Evolutionary conservation across 1,140 invertebrate species (phyloP).

Genomic region (Ladona fulva): DNA sequence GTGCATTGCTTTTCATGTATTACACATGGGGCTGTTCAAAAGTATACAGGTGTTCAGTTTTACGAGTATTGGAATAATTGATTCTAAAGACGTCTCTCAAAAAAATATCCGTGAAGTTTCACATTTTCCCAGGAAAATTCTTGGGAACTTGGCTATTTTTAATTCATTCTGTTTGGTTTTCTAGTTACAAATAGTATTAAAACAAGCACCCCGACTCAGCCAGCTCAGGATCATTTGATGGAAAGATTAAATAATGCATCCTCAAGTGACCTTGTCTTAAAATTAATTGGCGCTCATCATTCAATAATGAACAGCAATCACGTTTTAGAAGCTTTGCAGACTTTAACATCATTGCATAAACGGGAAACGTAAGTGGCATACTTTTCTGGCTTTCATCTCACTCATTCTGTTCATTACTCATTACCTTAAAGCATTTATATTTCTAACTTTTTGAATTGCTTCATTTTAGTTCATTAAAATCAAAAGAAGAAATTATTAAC

Average conservation of each 20-base stretch:
- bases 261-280: constrained; percentile 12
- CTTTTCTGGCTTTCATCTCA: too few species aligned
- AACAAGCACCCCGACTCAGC: too few species aligned
- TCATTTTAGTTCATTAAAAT: constrained; percentile 22
- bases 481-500: constrained; percentile 27
- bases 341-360: constrained; percentile 20
- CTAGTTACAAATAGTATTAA: too few species aligned
- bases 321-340: constrained; percentile 21
- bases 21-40: too few species aligned
- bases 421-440: not conserved
- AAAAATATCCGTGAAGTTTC: too few species aligned
- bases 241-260: not conserved
- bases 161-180: too few species aligned
- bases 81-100: too few species aligned
- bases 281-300: constrained; percentile 20
- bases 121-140: too few species aligned
- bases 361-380: constrained; percentile 13
- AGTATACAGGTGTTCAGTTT: too few species aligned
- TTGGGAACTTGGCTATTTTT: too few species aligned
- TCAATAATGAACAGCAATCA: constrained; percentile 22
- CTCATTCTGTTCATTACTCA: not conserved
- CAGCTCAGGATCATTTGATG: not conserved
- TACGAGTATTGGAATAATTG: too few species aligned
- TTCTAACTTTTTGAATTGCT: not conserved
- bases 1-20: too few species aligned